Conservation (phyloP, 2,888 invertebrate species). For the Lamellibrachia satsuma region DNA sequence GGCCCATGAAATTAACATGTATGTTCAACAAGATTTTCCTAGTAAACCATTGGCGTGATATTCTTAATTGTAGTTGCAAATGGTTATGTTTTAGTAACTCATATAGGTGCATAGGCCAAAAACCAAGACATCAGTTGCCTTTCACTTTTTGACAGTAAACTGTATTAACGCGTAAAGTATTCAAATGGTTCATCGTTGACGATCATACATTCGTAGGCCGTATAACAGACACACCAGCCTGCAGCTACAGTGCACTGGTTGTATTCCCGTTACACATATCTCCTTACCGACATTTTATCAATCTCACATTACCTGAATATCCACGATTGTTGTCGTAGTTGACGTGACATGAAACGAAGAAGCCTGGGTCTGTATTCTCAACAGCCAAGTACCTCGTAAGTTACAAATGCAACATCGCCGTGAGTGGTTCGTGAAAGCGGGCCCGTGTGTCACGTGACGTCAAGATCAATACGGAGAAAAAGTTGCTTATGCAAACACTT, state of each 20-base stretch:
- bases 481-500: slow-evolving; percentile 3
- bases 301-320: not conserved
- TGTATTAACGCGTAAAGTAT: too few relatives aligned
- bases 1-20: too few relatives aligned
- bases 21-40: too few relatives aligned
- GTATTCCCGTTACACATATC: not conserved
- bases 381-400: not conserved
- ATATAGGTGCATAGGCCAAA: too few relatives aligned
- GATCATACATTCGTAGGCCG: not conserved
- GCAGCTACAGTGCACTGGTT: not conserved
- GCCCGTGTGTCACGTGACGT: not conserved
- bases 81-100: too few relatives aligned
- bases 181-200: too few relatives aligned
- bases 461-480: not conserved
- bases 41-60: too few relatives aligned
- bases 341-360: not conserved
- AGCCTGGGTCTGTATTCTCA: not conserved
- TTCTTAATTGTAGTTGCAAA: too few relatives aligned
- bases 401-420: not conserved
- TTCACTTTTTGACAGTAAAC: too few relatives aligned
- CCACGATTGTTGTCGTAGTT: not conserved
- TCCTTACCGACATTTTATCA: not conserved
- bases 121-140: too few relatives aligned
- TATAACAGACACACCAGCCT: not conserved
- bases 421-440: not conserved